Evolutionary conservation across 2,113 vertebrate species (phyloP).

Genomic region (Hyperopisus bebe): DNA sequence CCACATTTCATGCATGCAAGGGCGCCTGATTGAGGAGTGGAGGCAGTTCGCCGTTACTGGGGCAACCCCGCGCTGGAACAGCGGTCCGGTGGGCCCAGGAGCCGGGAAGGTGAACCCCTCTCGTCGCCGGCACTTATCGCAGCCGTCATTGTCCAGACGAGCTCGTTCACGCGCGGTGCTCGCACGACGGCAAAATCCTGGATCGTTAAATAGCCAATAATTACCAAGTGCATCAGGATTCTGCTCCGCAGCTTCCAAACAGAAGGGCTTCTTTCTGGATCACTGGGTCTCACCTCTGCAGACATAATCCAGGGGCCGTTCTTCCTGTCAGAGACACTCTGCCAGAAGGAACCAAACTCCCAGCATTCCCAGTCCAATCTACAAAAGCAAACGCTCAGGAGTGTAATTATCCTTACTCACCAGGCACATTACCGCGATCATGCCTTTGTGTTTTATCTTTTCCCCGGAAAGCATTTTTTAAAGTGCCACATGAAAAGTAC

Average conservation of each 20-base stretch:
- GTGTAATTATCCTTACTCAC: background rate
- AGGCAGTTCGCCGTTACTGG: background rate
- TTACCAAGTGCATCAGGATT: background rate
- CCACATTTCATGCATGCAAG: conserved; percentile 3
- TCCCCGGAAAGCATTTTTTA: background rate
- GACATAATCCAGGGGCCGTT: background rate
- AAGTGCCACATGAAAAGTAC: background rate
- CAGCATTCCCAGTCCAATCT: background rate
- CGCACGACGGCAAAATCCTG: background rate
- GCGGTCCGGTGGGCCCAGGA: too few relatives aligned
- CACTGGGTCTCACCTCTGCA: background rate
- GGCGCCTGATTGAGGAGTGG: conserved; percentile 4
- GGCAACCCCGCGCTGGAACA: background rate
- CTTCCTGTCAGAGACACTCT: background rate
- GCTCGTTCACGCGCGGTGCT: too few relatives aligned
- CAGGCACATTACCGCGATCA: background rate
- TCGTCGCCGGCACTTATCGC: background rate
- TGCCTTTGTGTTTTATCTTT: conserved; percentile 1
- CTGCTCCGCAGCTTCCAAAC: background rate
- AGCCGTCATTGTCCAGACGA: background rate
- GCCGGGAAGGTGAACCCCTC: background rate
- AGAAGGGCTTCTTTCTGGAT: background rate
- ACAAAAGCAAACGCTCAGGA: background rate
- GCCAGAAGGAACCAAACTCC: background rate
- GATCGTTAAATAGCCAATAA: background rate